Evolutionary conservation across 2,888 invertebrate species (phyloP).

Genomic region (Muschampia plurimacula): DNA sequence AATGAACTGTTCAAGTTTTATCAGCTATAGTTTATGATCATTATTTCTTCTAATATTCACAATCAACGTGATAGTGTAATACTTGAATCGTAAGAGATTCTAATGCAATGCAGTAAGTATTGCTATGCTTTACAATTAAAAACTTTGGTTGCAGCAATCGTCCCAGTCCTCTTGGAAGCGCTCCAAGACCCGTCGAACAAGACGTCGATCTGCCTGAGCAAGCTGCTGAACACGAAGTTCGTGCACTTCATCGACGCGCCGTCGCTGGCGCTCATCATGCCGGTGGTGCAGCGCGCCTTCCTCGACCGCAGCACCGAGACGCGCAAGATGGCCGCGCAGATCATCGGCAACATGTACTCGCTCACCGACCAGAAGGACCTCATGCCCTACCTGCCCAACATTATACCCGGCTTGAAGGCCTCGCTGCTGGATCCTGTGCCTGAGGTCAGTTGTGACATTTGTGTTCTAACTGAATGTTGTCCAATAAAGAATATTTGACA

Average conservation of each 20-base stretch:
- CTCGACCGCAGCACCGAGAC: conserved; percentile 99
- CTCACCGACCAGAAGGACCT: conserved; percentile 99
- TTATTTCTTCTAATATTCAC: too few relatives aligned
- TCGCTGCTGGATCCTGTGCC: conserved; percentile 99
- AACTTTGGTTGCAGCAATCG: conserved; percentile 87
- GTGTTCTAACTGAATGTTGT: too few relatives aligned
- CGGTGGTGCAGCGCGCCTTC: conserved; percentile 98
- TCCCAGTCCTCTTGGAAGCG: conserved; percentile 94
- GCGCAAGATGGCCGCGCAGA: conserved; percentile 99
- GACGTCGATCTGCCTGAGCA: conserved; percentile 97
- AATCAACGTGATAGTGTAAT: too few relatives aligned
- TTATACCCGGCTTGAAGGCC: conserved; percentile 98
- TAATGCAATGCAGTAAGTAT: too few relatives aligned
- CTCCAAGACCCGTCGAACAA: conserved; percentile 98
- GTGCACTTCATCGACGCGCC: conserved; percentile 99
- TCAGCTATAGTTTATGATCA: too few relatives aligned
- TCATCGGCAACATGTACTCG: conserved; percentile 99
- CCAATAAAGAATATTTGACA: too few relatives aligned
- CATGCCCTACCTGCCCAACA: conserved; percentile 97
- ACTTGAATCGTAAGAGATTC: too few relatives aligned
- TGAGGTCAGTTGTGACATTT: conserved; percentile 85
- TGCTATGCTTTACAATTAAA: background rate
- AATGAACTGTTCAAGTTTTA: too few relatives aligned
- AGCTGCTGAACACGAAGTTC: conserved; percentile 97
- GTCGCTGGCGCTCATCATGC: conserved; percentile 98